Conservation (phyloP, 1,140 invertebrate genomes). For the Arctopsyche grandis region DNA sequence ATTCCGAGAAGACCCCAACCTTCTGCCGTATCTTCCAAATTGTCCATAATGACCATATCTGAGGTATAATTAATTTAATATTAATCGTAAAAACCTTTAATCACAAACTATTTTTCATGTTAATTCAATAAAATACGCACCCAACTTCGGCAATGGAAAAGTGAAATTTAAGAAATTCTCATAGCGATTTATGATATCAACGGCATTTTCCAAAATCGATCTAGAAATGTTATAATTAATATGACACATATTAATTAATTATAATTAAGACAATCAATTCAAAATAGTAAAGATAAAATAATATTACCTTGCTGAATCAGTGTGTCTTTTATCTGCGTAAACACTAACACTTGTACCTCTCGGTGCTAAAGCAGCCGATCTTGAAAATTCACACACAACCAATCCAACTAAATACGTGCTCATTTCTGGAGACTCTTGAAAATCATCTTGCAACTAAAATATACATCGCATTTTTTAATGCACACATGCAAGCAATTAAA, state of each 20-base stretch:
- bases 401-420: constrained; percentile 89
- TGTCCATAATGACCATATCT: constrained; percentile 54
- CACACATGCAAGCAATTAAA: not conserved
- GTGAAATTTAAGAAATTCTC: constrained; percentile 50
- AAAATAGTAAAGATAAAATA: not conserved
- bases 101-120: not conserved
- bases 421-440: constrained; percentile 80
- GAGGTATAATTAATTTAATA: constrained; percentile 1
- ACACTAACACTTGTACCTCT: constrained; percentile 56
- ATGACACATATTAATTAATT: no score
- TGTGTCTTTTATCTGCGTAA: constrained; percentile 50
- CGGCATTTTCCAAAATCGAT: constrained; percentile 47
- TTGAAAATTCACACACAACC: constrained; percentile 79
- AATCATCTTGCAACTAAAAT: constrained; percentile 70
- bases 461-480: not conserved
- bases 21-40: constrained; percentile 51
- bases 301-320: constrained; percentile 48
- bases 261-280: no score
- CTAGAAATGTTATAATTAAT: constrained; percentile 37
- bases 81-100: not conserved
- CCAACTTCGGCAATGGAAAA: constrained; percentile 51
- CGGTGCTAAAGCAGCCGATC: constrained; percentile 56
- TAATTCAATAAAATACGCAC: constrained; percentile 25
- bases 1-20: constrained; percentile 52
- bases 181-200: constrained; percentile 52